phyloP scores from a whole-genome alignment of 2,888 invertebrate genomes.

The Thecocarcelia acutangulata region DNA sequence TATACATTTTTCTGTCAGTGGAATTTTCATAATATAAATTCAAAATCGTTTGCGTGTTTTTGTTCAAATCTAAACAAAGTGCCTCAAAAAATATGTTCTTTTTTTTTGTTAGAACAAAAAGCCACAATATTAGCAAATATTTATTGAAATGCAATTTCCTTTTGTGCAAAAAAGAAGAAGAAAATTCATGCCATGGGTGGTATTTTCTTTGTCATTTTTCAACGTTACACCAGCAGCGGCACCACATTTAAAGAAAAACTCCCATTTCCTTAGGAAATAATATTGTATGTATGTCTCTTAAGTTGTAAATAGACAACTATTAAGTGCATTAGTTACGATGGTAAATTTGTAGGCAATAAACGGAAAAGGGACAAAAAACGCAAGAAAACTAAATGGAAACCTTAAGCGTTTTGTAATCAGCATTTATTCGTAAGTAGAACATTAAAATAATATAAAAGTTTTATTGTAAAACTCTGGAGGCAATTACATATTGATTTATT shows the following conservation, averaged over 20 bases:
- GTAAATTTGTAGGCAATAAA: conserved; percentile 41
- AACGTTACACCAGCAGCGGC: conserved; percentile 20
- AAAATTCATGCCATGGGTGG: conserved; percentile 6
- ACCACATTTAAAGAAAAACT: conserved; percentile 8
- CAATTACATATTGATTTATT: conserved; percentile 41
- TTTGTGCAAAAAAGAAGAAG: conserved; percentile 7
- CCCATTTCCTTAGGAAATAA: conserved; percentile 60
- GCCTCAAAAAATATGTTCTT: conserved; percentile 1
- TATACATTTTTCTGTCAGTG: neutral
- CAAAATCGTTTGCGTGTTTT: neutral
- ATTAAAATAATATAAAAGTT: neutral
- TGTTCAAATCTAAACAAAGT: neutral
- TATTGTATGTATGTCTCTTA: conserved; percentile 59
- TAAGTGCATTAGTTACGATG: conserved; percentile 41
- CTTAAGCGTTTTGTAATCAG: neutral
- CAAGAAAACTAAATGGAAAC: neutral
- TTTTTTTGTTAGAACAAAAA: conserved; percentile 1
- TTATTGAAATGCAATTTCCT: conserved; percentile 62
- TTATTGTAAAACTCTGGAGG: conserved; percentile 17
- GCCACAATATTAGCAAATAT: conserved; percentile 59
- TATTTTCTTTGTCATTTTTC: conserved; percentile 37
- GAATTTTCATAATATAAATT: neutral
- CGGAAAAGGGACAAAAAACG: neutral
- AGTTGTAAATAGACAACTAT: conserved; percentile 44
- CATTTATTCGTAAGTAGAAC: neutral